Evolutionary conservation across 2,113 vertebrate species (phyloP), one percentile per base, ranked within the genome.

Genomic region (Paradoxurus hermaphroditus): DNA sequence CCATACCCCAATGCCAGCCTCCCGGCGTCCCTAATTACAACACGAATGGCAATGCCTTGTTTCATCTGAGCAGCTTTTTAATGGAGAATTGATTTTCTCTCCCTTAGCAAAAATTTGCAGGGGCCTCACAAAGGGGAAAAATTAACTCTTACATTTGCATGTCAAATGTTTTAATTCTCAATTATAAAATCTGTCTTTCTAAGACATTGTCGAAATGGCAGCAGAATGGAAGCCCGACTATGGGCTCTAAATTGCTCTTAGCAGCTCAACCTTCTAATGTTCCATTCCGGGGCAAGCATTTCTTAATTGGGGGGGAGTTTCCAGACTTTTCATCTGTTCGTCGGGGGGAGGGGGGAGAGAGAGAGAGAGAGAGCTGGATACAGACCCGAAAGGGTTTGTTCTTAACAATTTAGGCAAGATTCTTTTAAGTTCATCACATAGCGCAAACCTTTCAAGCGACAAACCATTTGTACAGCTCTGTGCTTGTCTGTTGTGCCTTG

Each of bases 271-370:
- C 96, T 92, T 70, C 63, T 83, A 75, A 86, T 65, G 36, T 77
- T 96, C 25, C 53, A 19, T 91, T 97, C 68, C 56, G 49, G 77
- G 51, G 27, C 73, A 96, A 94, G 82, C 19, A 90, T 91, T 91
- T 95, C 91, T 96, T 96, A 93, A 95, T 94, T 97, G 78, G 67
- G 15, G 62, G 19, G 97, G 96, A 97, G 95, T 96, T 77, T 96
- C 23, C 79, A 39, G 70, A 77, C 56, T 65, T 96, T 97, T 92
- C 29, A 94, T 91, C 70, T 89, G 14, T 93, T 97, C 63, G 31
- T 7, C 53, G 6, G 18, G 53, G 53, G 53, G 18, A 18, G 1
- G 53, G 53, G 53, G 53, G 16, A 18, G 72, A 29, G 70, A 36
- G 13, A 14, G 46, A 78, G 14, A 27, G 51, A 78, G 68, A 87